Percentiles rank a stretch among this genome's conserved stretches.
These are phyloP conservation scores for Papilio elwesi DNA, from an alignment of 2,888 invertebrate species.

Conservation along the genomic window DNA sequence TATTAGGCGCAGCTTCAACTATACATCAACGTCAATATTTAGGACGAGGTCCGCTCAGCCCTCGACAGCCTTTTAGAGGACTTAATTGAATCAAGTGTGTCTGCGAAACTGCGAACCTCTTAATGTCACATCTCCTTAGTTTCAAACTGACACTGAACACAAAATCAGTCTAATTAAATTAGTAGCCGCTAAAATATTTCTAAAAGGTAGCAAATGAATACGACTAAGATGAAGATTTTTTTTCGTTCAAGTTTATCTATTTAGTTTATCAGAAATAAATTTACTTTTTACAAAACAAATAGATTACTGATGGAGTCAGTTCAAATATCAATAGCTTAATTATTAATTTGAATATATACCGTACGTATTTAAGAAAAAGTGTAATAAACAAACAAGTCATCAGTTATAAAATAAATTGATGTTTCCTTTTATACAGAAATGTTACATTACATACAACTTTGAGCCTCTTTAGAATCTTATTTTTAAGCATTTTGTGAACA, in stretches of 20 bases:
- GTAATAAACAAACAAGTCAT: not conserved
- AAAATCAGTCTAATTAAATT: not conserved
- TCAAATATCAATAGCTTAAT: not conserved
- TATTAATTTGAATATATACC: not conserved
- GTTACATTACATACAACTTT: not conserved
- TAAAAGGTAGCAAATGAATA: not conserved
- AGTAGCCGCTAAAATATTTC: not conserved
- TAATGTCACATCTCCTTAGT: slow-evolving; percentile 18
- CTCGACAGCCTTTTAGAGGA: slow-evolving; percentile 10
- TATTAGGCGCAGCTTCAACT: not conserved
- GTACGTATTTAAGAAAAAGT: not conserved
- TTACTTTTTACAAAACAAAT: not conserved
- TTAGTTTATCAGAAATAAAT: not conserved
- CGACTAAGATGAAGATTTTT: too few species aligned
- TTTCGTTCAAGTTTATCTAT: not conserved
- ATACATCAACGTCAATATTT: slow-evolving; percentile 27
- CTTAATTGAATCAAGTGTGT: slow-evolving; percentile 27
- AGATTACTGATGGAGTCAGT: slow-evolving; percentile 4
- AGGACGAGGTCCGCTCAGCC: slow-evolving; percentile 7
- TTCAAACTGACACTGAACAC: slow-evolving; percentile 15
- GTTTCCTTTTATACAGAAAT: not conserved
- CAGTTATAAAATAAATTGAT: not conserved
- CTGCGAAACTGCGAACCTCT: slow-evolving; percentile 25
- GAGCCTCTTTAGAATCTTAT: not conserved
- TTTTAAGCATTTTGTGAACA: not conserved